These are phyloP conservation scores for Tetragonula carbonaria DNA, from an alignment of 2,888 invertebrate genomes.

Conservation along the genomic window DNA sequence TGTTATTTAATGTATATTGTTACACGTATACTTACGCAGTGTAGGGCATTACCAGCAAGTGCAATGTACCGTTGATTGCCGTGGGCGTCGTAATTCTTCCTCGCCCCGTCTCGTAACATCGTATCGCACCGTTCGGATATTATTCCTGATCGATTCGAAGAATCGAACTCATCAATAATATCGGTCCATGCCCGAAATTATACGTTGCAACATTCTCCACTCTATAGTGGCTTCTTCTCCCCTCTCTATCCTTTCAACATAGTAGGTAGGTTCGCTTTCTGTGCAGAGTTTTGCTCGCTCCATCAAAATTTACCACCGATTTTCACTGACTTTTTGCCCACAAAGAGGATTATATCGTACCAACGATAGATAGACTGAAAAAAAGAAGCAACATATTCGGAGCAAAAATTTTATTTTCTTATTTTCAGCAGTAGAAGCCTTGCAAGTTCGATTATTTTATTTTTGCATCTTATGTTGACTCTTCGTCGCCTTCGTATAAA, in stretches of 20 bases:
- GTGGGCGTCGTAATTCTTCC: slow-evolving; percentile 72
- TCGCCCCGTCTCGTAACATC: slow-evolving; percentile 38
- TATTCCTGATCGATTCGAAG: slow-evolving; percentile 68
- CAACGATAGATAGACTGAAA: too few relatives aligned
- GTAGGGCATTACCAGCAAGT: slow-evolving; percentile 65
- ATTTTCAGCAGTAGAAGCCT: too few relatives aligned
- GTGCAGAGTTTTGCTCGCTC: neutral
- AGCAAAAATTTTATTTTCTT: too few relatives aligned
- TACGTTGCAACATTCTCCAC: slow-evolving; percentile 33
- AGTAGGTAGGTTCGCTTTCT: neutral
- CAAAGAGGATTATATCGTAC: neutral
- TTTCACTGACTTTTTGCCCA: neutral
- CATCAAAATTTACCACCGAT: slow-evolving; percentile 1
- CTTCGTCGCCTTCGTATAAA: too few relatives aligned
- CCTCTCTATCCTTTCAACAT: neutral
- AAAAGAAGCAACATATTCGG: too few relatives aligned
- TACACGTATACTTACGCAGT: slow-evolving; percentile 47
- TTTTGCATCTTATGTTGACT: too few relatives aligned
- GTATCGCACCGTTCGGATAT: slow-evolving; percentile 61
- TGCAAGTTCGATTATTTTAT: too few relatives aligned
- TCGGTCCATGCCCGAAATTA: slow-evolving; percentile 61
- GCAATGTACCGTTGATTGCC: slow-evolving; percentile 81
- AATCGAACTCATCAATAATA: slow-evolving; percentile 62
- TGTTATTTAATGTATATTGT: slow-evolving; percentile 61
- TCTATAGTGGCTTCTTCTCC: neutral